A percentile compares a stretch with the other conserved stretches of the same genome.
Evolutionary conservation across 64 coral and sea anemone genomes (phyloP).

Genomic region (Orbicella faveolata): DNA sequence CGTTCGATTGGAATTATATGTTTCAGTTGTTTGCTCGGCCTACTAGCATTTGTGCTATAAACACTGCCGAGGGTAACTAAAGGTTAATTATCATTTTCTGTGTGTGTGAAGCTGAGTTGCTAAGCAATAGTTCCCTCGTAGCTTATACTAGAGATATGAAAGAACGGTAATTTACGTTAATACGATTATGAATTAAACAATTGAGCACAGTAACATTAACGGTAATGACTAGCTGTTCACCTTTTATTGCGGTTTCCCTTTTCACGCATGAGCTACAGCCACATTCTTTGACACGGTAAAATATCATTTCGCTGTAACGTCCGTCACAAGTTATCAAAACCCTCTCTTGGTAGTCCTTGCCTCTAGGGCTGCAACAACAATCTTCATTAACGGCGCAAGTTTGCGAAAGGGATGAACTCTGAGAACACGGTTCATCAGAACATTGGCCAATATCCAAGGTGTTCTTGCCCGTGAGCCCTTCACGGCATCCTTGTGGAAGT

Average conservation of each 20-base stretch:
- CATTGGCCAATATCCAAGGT: slow-evolving; percentile 40
- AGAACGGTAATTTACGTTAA: background rate
- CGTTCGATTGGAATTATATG: too few relatives aligned
- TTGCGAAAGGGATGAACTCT: background rate
- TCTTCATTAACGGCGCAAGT: slow-evolving; percentile 32
- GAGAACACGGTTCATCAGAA: slow-evolving; percentile 12
- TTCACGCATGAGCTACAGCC: slow-evolving; percentile 42
- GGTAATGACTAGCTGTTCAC: background rate
- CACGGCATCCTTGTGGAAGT: background rate
- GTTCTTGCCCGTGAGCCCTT: background rate
- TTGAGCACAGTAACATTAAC: too few relatives aligned
- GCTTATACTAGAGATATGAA: too few relatives aligned
- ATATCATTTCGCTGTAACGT: background rate
- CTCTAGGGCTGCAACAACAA: slow-evolving; percentile 19
- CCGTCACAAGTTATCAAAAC: slow-evolving; percentile 5
- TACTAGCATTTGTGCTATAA: too few relatives aligned
- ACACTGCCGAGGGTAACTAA: too few relatives aligned
- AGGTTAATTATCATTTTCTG: too few relatives aligned
- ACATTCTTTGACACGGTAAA: slow-evolving; percentile 28
- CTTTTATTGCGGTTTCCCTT: slow-evolving; percentile 38
- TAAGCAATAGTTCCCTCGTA: too few relatives aligned
- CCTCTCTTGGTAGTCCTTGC: slow-evolving; percentile 7
- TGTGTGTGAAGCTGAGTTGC: too few relatives aligned
- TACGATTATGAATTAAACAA: background rate
- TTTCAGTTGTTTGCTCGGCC: too few relatives aligned